Percentiles rank a stretch among this genome's conserved stretches.
These are phyloP conservation scores for Megamerina dolium DNA, from an alignment of 2,888 invertebrate species.

Conservation along the genomic window DNA sequence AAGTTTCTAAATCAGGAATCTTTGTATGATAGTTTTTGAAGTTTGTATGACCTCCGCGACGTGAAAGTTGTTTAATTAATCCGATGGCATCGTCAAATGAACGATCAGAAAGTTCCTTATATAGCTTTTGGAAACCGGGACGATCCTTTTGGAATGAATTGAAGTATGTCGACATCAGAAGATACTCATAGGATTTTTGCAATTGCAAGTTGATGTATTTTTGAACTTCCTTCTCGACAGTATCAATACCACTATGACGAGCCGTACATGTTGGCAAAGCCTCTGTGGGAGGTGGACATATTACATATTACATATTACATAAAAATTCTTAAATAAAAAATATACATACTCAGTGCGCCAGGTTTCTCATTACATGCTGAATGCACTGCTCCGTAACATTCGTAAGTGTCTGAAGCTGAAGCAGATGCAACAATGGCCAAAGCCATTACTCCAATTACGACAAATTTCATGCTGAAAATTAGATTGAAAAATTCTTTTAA, in stretches of 20 bases:
- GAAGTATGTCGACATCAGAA: constrained; percentile 69
- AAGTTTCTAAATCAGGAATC: background rate
- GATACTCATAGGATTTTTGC: constrained; percentile 67
- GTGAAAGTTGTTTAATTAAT: constrained; percentile 69
- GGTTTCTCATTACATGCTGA: no score
- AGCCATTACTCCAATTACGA: no score
- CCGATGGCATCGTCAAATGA: constrained; percentile 69
- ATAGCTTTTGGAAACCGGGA: constrained; percentile 68
- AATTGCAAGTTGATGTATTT: constrained; percentile 57
- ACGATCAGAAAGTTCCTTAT: constrained; percentile 66
- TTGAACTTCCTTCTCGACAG: constrained; percentile 34
- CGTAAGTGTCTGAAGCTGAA: no score
- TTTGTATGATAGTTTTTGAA: constrained; percentile 49
- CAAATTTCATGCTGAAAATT: no score
- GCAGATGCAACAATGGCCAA: no score
- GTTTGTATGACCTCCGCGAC: constrained; percentile 62
- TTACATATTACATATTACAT: no score
- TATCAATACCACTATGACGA: constrained; percentile 35
- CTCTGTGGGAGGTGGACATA: no score
- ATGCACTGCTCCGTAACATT: no score
- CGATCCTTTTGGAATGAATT: constrained; percentile 71
- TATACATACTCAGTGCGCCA: no score
- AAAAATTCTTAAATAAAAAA: background rate
- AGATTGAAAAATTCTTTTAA: no score
- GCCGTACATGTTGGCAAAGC: no score